Conservation (phyloP, 2,113 vertebrate genomes). For the Meles meles region DNA sequence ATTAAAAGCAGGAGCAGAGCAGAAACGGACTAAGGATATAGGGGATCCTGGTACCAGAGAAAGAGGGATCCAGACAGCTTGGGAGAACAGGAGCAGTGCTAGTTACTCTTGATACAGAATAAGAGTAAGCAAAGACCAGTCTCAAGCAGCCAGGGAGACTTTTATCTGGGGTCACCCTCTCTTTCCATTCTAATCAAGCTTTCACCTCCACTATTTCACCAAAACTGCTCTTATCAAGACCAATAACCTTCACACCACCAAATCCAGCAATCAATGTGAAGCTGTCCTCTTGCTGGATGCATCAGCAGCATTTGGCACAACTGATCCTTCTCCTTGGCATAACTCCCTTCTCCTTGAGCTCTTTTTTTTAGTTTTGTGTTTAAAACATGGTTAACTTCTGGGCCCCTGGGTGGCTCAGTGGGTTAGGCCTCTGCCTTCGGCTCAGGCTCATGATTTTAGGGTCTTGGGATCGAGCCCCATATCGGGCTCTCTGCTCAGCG, state of each 20-base stretch:
- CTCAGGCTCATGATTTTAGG: background rate
- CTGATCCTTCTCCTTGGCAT: background rate
- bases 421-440: background rate
- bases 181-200: background rate
- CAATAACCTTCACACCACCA: background rate
- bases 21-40: background rate
- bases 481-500: background rate
- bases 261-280: background rate
- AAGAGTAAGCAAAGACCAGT: background rate
- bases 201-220: background rate
- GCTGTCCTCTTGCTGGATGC: background rate
- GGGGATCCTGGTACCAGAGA: background rate
- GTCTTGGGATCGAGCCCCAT: background rate
- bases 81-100: background rate
- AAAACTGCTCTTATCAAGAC: background rate
- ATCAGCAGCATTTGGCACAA: background rate
- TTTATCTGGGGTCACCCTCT: background rate
- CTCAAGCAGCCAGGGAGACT: background rate
- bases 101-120: background rate
- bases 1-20: background rate
- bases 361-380: background rate
- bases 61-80: background rate
- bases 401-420: background rate
- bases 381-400: background rate
- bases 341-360: background rate